phyloP scores from a whole-genome alignment of 2,888 invertebrate genomes.

The Erebia epiphron region DNA sequence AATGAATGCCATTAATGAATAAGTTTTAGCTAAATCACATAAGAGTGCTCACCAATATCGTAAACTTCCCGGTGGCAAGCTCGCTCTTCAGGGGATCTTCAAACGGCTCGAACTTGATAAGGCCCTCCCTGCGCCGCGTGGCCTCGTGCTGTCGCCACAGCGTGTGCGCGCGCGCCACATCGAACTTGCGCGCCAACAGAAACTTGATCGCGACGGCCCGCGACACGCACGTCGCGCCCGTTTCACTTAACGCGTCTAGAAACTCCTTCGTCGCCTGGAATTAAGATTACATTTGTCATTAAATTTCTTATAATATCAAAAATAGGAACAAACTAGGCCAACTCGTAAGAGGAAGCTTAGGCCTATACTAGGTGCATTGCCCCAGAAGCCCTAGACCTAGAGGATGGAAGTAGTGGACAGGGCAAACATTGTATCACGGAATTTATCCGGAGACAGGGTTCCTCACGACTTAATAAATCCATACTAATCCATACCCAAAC shows the following conservation, averaged over 20 bases:
- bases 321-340: not conserved
- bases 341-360: too few relatives aligned
- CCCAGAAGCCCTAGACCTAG: too few relatives aligned
- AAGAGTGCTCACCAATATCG: conserved; percentile 89
- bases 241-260: conserved; percentile 88
- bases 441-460: too few relatives aligned
- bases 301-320: not conserved
- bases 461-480: too few relatives aligned
- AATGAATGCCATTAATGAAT: too few relatives aligned
- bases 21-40: too few relatives aligned
- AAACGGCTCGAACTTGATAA: conserved; percentile 91
- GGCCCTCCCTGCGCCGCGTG: conserved; percentile 93
- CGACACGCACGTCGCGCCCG: conserved; percentile 82
- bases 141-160: conserved; percentile 97
- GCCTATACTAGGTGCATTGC: too few relatives aligned
- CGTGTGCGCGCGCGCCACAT: conserved; percentile 93
- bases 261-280: conserved; percentile 91
- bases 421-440: too few relatives aligned
- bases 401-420: too few relatives aligned
- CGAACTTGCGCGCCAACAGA: conserved; percentile 96
- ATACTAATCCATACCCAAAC: too few relatives aligned
- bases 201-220: conserved; percentile 97
- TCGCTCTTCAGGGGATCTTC: conserved; percentile 93
- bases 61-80: conserved; percentile 96
- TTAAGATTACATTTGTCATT: conserved; percentile 1